Base-by-base conservation (phyloP, 2,113 vertebrate genomes). In the Camelus dromedarius region DNA sequence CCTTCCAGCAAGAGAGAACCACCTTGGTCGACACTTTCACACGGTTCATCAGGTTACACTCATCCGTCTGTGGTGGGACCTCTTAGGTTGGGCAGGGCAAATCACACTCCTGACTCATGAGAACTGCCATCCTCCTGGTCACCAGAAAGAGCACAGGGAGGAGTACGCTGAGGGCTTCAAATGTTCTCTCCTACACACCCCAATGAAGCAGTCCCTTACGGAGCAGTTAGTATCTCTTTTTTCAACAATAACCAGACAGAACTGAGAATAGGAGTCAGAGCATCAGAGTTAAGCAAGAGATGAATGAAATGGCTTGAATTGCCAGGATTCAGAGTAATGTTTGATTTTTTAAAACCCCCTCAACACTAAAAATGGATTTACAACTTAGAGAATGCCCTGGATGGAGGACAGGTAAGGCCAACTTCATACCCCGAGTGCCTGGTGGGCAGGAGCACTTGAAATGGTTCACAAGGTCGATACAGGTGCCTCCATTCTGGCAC, bases 361-460 rank as follows among this genome's bases (percentile, higher is more conserved):
- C 20, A 32, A 50, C 7, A 58, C 50, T 64, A 69, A 80, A 46
- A 73, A 52, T 3, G n/a, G 48, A 30, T 46, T 30, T 46, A 5
- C 26, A 81, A 66, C 20, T 18, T 32, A 83, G 64, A 83, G 50
- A 38, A 35, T 2, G 14, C 11, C 54, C 64, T 14, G 30, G 32
- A 10, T 6, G 7, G 38, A 35, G 42, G 38, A 75, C 0, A 20
- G 19, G 38, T 6, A 38, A 42, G 58, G 87, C 70, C 75, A 96
- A 52, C 32, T 35, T 48, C 98, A 70, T 98, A 99, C 99, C 99
- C 12, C 98, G 98, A 83, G 99, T 99, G 98, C 99, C 99, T 18
- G 99, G 99, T 4, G 99, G 99, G 92, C 99, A 99, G 69, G 98
- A 98, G 76, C 99, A 99, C 95, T 98, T 99, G 98, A 99, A 99